Evolutionary conservation across 1,140 invertebrate species (phyloP).

Genomic region (Ganaspis sp.): DNA sequence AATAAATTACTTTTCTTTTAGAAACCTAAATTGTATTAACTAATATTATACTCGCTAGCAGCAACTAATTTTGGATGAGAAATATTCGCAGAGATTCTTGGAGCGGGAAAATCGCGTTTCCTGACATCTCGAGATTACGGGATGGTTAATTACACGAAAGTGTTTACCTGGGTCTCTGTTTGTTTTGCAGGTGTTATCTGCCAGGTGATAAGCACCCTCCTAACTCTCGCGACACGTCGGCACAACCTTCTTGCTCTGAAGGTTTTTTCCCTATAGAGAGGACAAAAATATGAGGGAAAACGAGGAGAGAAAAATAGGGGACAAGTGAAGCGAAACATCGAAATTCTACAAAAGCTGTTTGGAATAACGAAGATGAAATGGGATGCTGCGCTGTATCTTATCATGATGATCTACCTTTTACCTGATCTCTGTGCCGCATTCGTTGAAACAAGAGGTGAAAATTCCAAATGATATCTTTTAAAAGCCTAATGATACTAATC

Average conservation of each 20-base stretch:
- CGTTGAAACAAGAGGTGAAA: conserved; percentile 61
- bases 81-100: conserved; percentile 11
- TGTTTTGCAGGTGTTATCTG: conserved; percentile 65
- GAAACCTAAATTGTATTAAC: too few relatives aligned
- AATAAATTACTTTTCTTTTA: too few relatives aligned
- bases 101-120: background rate
- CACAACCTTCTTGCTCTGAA: conserved; percentile 39
- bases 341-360: conserved; percentile 44
- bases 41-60: background rate
- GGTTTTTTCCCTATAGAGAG: conserved; percentile 36
- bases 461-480: background rate
- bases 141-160: conserved; percentile 58
- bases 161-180: conserved; percentile 51
- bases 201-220: conserved; percentile 62
- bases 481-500: background rate
- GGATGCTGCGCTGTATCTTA: conserved; percentile 59
- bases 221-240: conserved; percentile 43
- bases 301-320: conserved; percentile 27
- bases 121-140: conserved; percentile 38
- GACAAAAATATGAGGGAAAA: conserved; percentile 46
- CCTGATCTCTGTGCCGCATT: conserved; percentile 60
- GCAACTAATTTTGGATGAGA: conserved; percentile 22
- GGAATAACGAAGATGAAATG: conserved; percentile 66
- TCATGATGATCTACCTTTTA: conserved; percentile 57
- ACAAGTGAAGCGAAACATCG: conserved; percentile 40